These are phyloP conservation scores for Drosophila sp. DNA, from an alignment of 1,140 invertebrate species.

Conservation along the genomic window DNA sequence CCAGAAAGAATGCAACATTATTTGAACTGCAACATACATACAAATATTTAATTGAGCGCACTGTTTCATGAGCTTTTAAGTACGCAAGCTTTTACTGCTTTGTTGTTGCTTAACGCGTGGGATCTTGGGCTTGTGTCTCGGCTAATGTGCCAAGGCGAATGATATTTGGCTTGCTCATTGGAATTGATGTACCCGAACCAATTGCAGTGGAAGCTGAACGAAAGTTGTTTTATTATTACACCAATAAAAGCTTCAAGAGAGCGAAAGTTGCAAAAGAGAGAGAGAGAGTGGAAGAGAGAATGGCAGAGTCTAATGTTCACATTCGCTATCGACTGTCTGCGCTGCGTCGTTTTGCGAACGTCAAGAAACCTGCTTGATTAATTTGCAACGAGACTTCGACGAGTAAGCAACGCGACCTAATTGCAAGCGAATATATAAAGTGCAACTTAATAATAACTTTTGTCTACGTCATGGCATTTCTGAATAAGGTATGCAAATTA, in stretches of 20 bases:
- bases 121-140: conserved; percentile 38
- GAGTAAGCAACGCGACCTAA: conserved; percentile 58
- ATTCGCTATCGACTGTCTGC: conserved; percentile 15
- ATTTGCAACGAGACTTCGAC: conserved; percentile 51
- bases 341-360: conserved; percentile 28
- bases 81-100: conserved; percentile 2
- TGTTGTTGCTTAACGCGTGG: conserved; percentile 2
- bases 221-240: conserved; percentile 38
- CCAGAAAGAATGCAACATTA: conserved; percentile 40
- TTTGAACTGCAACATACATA: neutral
- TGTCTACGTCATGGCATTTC: conserved; percentile 66
- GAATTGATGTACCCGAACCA: conserved; percentile 2
- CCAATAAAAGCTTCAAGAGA: conserved; percentile 25
- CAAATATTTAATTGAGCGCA: no score
- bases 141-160: conserved; percentile 28
- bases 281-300: conserved; percentile 14
- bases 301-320: conserved; percentile 64
- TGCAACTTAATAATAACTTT: conserved; percentile 21
- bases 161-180: conserved; percentile 26
- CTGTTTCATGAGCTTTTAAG: no score
- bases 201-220: conserved; percentile 6
- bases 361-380: conserved; percentile 57
- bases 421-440: conserved; percentile 34
- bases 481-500: conserved; percentile 72
- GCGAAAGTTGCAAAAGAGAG: conserved; percentile 9